Evolutionary conservation across 2,113 vertebrate species (phyloP).

Genomic region (Cololabis saira): DNA sequence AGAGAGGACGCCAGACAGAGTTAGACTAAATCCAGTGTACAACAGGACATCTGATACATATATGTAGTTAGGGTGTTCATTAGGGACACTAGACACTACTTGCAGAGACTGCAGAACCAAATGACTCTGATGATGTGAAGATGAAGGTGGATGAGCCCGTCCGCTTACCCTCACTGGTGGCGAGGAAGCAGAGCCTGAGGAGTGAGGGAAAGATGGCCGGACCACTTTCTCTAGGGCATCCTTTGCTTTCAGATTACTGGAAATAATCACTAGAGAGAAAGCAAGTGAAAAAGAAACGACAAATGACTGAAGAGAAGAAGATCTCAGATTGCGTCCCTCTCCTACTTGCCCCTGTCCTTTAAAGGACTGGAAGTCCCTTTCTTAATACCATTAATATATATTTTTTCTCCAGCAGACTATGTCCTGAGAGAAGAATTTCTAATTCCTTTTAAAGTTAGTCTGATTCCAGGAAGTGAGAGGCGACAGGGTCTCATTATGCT

Average conservation of each 20-base stretch:
- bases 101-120: constrained; percentile 32
- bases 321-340: constrained; percentile 65
- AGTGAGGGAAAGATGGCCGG: constrained; percentile 61
- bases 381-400: constrained; percentile 68
- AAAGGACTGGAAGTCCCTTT: constrained; percentile 62
- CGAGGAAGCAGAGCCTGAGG: constrained; percentile 71
- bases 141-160: constrained; percentile 71
- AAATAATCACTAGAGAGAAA: constrained; percentile 72
- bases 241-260: constrained; percentile 75
- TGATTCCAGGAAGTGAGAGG: constrained; percentile 66
- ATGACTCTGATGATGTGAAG: constrained; percentile 55
- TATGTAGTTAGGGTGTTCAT: constrained; percentile 52
- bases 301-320: constrained; percentile 47
- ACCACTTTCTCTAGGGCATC: constrained; percentile 62
- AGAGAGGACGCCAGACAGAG: constrained; percentile 42
- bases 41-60: constrained; percentile 40
- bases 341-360: constrained; percentile 52
- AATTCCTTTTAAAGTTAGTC: constrained; percentile 74
- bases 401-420: constrained; percentile 62
- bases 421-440: constrained; percentile 72
- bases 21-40: constrained; percentile 21
- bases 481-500: constrained; percentile 68
- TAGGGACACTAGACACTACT: constrained; percentile 31
- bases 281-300: constrained; percentile 66
- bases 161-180: constrained; percentile 72